These are phyloP conservation scores for Globia sparganii DNA, from an alignment of 2,888 invertebrate genomes.

Conservation along the genomic window DNA sequence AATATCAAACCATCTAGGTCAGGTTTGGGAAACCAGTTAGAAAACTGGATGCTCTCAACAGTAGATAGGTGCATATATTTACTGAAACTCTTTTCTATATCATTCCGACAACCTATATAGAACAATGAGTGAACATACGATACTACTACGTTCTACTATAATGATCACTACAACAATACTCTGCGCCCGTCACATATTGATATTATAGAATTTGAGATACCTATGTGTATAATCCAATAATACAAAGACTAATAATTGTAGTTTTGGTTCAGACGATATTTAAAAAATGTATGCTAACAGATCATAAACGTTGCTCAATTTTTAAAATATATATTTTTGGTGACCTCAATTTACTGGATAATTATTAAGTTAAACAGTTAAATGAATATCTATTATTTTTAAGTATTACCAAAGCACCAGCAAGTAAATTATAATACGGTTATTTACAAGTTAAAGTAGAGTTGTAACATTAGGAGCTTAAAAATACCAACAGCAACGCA, in stretches of 20 bases:
- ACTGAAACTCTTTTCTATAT: constrained; percentile 17
- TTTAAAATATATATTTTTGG: background rate
- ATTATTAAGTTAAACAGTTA: background rate
- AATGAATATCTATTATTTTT: background rate
- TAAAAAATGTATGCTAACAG: background rate
- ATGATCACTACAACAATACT: constrained; percentile 6
- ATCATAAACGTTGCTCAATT: background rate
- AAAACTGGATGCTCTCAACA: background rate
- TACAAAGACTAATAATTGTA: background rate
- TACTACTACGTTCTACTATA: constrained; percentile 21
- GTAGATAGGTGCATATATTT: background rate
- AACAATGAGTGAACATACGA: constrained; percentile 35
- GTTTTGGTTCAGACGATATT: background rate
- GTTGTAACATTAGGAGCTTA: constrained; percentile 18
- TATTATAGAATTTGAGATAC: background rate
- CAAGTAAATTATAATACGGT: background rate
- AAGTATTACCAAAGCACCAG: background rate
- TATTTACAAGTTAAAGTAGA: constrained; percentile 9
- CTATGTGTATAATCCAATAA: background rate
- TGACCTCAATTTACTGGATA: background rate
- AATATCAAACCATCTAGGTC: background rate
- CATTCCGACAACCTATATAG: background rate
- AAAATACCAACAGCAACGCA: constrained; percentile 47
- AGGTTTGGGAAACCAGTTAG: background rate
- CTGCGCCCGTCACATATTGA: constrained; percentile 9